Evolutionary conservation across 2,113 vertebrate species (phyloP), one percentile per base, ranked within the genome.

Genomic region (Chiloscyllium plagiosum): DNA sequence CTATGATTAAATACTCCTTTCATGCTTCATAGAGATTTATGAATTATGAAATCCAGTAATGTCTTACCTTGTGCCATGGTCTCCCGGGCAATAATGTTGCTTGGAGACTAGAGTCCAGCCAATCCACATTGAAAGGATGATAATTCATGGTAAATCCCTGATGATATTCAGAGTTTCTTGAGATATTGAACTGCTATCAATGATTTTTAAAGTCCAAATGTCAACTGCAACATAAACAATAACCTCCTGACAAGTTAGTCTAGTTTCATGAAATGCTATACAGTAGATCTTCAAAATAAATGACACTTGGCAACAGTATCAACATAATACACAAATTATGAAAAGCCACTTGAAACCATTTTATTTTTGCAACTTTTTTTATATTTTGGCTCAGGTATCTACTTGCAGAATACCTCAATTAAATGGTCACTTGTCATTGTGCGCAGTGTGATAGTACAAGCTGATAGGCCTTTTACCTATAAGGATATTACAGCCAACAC

Each of bases 21-120:
- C 24, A 26, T 47, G 17, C 66, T 95, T 70, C 47, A 10, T 61
- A 95, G 7, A 72, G 33, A 42, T 95, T 52, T 95, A 26, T 24
- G 66, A 95, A 50, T 72, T 1, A 47, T 76, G 72, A 76, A 93
- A 93, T 93, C 61, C 37, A 56, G 52, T 78, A 3, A 94, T 3
- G 22, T 95, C 96, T 96, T 96, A 96, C 96, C 96, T 96, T 95
- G 95, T 96, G 95, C 96, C 96, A 97, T 85, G 96, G 96, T 70
- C 94, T 96, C 47, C 96, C 96, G 29, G 96, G 96, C 72, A 96
- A 69, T 90, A 97, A 96, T 19, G 96, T 96, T 50, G 96, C 96
- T 56, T 96, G 86, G 19, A 96, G 80, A 95, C 96, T 96, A 42
- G 96, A 94, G 95, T 96, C 87, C 83, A 97, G 85, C 96, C 96